Evolutionary conservation across 2,797 vertebrate species (phyloP).

Genomic region (Peromyscus melanophrys): DNA sequence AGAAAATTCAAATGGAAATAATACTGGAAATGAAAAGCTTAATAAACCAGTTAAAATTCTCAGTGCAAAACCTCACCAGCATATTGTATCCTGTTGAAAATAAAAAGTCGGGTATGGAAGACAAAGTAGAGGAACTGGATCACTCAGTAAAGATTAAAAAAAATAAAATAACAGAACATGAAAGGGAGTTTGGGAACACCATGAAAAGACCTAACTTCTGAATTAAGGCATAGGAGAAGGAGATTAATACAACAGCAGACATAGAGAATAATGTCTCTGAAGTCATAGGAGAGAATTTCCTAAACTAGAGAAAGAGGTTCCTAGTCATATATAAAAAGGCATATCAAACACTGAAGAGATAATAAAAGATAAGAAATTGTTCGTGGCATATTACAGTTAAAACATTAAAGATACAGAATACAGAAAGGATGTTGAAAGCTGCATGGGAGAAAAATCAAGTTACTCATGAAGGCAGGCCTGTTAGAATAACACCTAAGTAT

Average conservation of each 20-base stretch:
- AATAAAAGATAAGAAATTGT: not conserved
- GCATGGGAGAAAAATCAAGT: not conserved
- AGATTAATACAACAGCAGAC: not conserved
- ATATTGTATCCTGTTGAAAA: not conserved
- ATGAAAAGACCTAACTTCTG: not conserved
- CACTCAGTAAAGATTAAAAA: not conserved
- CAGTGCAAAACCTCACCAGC: not conserved
- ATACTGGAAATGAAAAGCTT: not conserved
- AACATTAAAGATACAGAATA: not conserved
- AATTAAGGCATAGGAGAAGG: too few relatives aligned
- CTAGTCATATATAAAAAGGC: not conserved
- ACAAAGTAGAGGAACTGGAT: not conserved
- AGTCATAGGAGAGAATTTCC: not conserved
- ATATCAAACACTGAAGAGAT: not conserved
- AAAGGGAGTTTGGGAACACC: not conserved
- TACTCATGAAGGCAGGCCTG: not conserved
- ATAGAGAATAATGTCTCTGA: too few relatives aligned
- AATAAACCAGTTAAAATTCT: not conserved
- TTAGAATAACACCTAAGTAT: not conserved
- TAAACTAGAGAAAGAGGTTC: not conserved
- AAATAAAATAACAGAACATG: too few relatives aligned
- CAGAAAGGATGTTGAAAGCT: not conserved
- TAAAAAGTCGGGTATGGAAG: not conserved
- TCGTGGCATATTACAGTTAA: not conserved
- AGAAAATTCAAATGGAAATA: not conserved